These are phyloP conservation scores for Corydoras sp. DNA, from an alignment of 2,113 vertebrate genomes.

Conservation along the genomic window DNA sequence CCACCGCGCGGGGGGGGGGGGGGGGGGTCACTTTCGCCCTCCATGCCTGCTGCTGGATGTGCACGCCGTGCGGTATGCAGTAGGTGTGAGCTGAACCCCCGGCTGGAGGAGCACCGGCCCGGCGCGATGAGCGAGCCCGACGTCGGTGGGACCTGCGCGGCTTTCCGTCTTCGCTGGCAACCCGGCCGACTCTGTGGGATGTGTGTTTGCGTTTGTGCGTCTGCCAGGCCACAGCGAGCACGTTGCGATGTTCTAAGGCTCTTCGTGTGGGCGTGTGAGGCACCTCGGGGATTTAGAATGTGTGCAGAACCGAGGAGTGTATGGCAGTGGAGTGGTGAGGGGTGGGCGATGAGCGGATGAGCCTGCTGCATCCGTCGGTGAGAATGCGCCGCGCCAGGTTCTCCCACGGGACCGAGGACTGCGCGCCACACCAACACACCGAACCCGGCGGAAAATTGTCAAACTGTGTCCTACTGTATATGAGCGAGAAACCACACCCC, in stretches of 20 bases:
- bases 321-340: neutral
- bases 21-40: neutral
- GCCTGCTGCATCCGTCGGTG: neutral
- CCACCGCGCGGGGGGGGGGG: too few species aligned
- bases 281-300: constrained; percentile 11
- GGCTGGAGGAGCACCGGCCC: too few species aligned
- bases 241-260: constrained; percentile 18
- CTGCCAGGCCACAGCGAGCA: constrained; percentile 21
- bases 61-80: too few species aligned
- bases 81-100: too few species aligned
- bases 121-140: too few species aligned
- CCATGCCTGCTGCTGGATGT: constrained; percentile 8
- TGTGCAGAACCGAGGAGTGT: constrained; percentile 10
- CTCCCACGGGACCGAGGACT: neutral
- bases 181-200: constrained; percentile 9
- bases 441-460: too few species aligned
- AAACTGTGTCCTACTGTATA: too few species aligned
- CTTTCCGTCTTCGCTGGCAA: constrained; percentile 1
- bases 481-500: too few species aligned
- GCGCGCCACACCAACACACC: too few species aligned
- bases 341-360: neutral
- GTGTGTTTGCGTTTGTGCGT: constrained; percentile 21
- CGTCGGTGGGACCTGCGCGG: neutral
- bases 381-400: neutral
- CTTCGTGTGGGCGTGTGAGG: constrained; percentile 3